phyloP scores from a whole-genome alignment of 2,888 invertebrate genomes.

The Pammene aurita region DNA sequence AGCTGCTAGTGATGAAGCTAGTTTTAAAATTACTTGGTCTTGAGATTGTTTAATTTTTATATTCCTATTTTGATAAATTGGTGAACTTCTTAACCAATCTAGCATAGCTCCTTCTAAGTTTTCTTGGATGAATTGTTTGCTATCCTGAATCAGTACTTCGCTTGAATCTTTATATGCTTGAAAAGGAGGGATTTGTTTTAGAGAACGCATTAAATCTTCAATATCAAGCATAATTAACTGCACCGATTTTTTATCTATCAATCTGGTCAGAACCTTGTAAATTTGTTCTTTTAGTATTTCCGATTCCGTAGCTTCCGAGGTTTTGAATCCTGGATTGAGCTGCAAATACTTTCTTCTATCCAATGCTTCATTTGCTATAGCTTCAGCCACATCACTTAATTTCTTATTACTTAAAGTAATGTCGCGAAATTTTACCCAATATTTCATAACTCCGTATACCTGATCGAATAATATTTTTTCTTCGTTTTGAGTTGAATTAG shows the following conservation, averaged over 20 bases:
- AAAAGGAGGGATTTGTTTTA: constrained; percentile 47
- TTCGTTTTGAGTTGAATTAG: constrained; percentile 35
- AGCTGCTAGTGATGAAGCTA: constrained; percentile 45
- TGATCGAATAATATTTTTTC: constrained; percentile 47
- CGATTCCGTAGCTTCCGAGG: constrained; percentile 52
- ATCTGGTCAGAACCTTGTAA: constrained; percentile 53
- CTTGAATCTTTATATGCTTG: constrained; percentile 26
- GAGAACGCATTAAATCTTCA: constrained; percentile 47
- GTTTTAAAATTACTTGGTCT: constrained; percentile 43
- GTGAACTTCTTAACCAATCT: constrained; percentile 49
- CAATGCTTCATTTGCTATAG: constrained; percentile 55
- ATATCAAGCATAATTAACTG: constrained; percentile 45
- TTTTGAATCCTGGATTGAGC: constrained; percentile 50
- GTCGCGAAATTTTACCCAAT: constrained; percentile 49
- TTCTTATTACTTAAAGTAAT: constrained; percentile 42
- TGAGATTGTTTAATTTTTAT: constrained; percentile 43
- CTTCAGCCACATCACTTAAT: constrained; percentile 47
- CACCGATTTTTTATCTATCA: constrained; percentile 48
- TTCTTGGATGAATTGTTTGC: constrained; percentile 47
- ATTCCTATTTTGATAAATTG: constrained; percentile 44
- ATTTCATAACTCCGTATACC: constrained; percentile 44
- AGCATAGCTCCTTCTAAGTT: constrained; percentile 47
- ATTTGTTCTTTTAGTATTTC: constrained; percentile 63
- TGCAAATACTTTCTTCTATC: constrained; percentile 61
- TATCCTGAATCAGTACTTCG: constrained; percentile 33